A percentile compares a stretch with the other conserved stretches of the same genome.
Evolutionary conservation across 2,888 invertebrate genomes (phyloP).

Genomic region (Tetragonula carbonaria): DNA sequence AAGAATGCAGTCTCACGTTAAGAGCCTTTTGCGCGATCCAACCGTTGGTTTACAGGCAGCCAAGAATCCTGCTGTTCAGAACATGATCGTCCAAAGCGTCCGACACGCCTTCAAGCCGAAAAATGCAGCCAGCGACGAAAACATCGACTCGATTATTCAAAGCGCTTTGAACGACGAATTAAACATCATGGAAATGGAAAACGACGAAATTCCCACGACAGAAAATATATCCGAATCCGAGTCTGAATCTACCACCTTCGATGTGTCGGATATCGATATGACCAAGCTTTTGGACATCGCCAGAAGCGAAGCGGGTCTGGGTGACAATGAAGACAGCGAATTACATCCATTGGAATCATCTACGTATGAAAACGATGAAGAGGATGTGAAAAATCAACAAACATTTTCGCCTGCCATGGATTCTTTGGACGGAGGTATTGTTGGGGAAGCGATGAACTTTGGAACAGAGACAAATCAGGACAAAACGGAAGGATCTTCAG

Average conservation of each 20-base stretch:
- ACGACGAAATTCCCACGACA: background rate
- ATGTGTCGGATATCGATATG: slow-evolving; percentile 29
- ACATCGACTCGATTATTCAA: slow-evolving; percentile 8
- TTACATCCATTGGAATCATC: background rate
- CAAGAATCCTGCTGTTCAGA: slow-evolving; percentile 63
- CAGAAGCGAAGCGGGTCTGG: background rate
- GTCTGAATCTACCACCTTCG: background rate
- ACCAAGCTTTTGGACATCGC: slow-evolving; percentile 28
- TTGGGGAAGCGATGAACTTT: background rate
- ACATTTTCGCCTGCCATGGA: background rate
- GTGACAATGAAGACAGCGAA: background rate
- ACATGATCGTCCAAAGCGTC: slow-evolving; percentile 74
- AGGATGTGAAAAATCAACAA: background rate
- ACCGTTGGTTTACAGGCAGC: slow-evolving; percentile 60
- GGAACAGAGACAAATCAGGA: background rate
- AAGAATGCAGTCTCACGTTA: slow-evolving; percentile 42
- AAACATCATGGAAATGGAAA: slow-evolving; percentile 13
- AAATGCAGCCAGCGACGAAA: background rate
- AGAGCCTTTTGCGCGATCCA: slow-evolving; percentile 56
- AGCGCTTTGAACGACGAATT: slow-evolving; percentile 21
- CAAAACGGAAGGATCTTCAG: background rate
- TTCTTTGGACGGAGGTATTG: background rate
- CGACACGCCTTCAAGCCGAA: background rate
- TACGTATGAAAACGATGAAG: background rate
- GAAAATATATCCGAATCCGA: background rate